Percentiles rank a stretch among this genome's conserved stretches.
Conservation (phyloP, 2,113 vertebrate species). For the Phylloscopus trochilus region DNA sequence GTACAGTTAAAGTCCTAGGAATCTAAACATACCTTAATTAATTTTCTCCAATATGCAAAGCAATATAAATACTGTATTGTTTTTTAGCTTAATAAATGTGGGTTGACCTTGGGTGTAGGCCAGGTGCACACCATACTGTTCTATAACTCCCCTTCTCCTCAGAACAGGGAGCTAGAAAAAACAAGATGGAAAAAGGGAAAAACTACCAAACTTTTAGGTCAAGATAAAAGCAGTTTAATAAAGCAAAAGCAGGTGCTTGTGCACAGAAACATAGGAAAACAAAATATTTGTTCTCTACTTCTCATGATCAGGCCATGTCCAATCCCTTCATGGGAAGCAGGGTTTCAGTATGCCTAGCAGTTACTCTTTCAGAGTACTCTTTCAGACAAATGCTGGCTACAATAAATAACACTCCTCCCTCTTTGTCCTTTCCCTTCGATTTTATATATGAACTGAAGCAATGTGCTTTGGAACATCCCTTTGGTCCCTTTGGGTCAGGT, state of each 20-base stretch:
- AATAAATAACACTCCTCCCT: fast-evolving
- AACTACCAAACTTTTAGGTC: background rate
- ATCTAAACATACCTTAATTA: background rate
- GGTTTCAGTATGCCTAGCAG: fast-evolving
- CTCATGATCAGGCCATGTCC: background rate
- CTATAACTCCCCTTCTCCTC: background rate
- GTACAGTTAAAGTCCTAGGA: background rate
- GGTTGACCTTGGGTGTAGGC: background rate
- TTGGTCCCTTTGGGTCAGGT: background rate
- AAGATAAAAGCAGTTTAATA: background rate
- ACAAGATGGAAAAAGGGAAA: background rate
- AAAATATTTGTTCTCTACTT: background rate
- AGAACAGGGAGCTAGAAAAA: fast-evolving
- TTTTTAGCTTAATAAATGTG: background rate
- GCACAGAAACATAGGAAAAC: background rate
- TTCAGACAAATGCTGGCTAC: fast-evolving
- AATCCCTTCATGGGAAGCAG: background rate
- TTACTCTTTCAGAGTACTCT: too few relatives aligned
- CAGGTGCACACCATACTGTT: background rate
- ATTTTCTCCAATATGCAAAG: background rate
- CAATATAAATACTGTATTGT: background rate
- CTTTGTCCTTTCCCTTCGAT: background rate
- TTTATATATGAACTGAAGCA: background rate
- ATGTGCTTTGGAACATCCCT: background rate
- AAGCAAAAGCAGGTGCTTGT: background rate